Evolutionary conservation across 2,797 vertebrate species (phyloP), one percentile per base, ranked within the genome.

Genomic region (Decapterus maruadsi): DNA sequence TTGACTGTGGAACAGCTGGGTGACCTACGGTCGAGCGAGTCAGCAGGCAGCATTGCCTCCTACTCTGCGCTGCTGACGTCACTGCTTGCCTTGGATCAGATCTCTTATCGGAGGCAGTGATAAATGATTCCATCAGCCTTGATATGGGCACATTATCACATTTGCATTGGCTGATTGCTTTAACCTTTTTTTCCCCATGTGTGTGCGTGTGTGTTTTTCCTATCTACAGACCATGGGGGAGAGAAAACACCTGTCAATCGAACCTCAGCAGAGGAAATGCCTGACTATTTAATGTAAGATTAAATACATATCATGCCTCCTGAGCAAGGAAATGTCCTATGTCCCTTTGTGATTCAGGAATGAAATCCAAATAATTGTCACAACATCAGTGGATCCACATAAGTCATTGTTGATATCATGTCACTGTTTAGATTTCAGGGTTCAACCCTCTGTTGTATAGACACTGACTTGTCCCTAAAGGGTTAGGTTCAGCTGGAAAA

Each of bases 211-310:
- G 36, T 80, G 60, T 85, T 77, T 84, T 82, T 81, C 51, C 54
- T 85, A 56, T 92, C 85, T 81, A 59, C 81, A 95, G 95, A 90
- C 62, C 92, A 93, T 0, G 86, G 91, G 57, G 87, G 77, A 77
- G 88, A 88, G 81, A 94, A 92, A 90, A 91, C 94, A 88, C 89
- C 91, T 87, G 90, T 92, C 78, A 93, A 78, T 80, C 87, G 81
- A 67, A 87, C 78, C 65, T 86, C 88, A 55, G 75, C 86, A 17
- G 93, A 93, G 64, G 95, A 95, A 64, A 88, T 93, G 77, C 95
- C 94, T 0, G 95, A 97, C 80, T 97, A 97, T 91, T 88, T 96
- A 87, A 87, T 93, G 96, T 97, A 93, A 96, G 96, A 94, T 80
- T 65, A 51, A 78, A 81, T 43, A 68, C 64, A 77, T 36, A 29